These are phyloP conservation scores for Scophthalmus maximus DNA, from an alignment of 2,113 vertebrate genomes.

Conservation along the genomic window DNA sequence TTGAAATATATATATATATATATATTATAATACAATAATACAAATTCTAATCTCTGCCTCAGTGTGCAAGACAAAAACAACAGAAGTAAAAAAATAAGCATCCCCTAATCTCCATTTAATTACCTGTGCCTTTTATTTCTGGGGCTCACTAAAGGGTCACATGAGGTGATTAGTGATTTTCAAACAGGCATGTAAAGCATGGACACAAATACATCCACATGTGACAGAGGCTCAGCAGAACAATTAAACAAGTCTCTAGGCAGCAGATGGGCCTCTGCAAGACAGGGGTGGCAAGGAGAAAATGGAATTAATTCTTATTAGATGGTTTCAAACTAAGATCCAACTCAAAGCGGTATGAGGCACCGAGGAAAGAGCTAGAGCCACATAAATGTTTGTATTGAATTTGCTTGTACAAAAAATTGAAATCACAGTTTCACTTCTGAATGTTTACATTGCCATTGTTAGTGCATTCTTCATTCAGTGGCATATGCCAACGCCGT, in stretches of 20 bases:
- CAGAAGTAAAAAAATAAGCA: not conserved
- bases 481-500: not conserved
- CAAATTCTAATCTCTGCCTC: no score
- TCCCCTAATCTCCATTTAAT: conserved; percentile 6
- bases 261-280: conserved; percentile 64
- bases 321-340: conserved; percentile 57
- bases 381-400: conserved; percentile 5
- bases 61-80: no score
- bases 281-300: conserved; percentile 66
- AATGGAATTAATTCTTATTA: conserved; percentile 72
- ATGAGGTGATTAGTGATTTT: conserved; percentile 33
- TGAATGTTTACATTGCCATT: conserved; percentile 31
- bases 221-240: conserved; percentile 60
- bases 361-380: not conserved
- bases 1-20: no score
- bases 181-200: conserved; percentile 27
- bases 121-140: conserved; percentile 6
- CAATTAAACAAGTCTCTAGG: conserved; percentile 66
- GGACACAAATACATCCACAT: conserved; percentile 44
- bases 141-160: conserved; percentile 27
- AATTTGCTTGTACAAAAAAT: conserved; percentile 37
- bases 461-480: conserved; percentile 14
- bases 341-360: conserved; percentile 20
- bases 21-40: no score
- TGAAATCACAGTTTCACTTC: conserved; percentile 17